A percentile compares a stretch with the other conserved stretches of the same genome.
Conservation (phyloP, 92 coral and sea anemone genomes). For the Hydrozoanthus gracilis region DNA sequence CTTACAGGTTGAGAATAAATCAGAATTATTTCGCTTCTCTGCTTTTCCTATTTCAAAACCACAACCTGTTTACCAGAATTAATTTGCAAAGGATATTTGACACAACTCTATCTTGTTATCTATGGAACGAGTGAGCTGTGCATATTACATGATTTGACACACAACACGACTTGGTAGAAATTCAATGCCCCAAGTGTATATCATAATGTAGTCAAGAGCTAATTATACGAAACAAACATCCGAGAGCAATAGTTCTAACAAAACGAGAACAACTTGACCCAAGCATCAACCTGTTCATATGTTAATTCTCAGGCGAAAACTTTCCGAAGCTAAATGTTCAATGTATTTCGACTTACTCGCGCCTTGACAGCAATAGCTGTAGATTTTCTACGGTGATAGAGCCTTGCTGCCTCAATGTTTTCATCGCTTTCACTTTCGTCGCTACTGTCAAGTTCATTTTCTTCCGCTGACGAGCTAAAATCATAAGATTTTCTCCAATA, state of each 20-base stretch:
- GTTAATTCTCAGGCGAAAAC: neutral
- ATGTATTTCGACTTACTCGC: constrained; percentile 64
- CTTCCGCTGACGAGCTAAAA: constrained; percentile 78
- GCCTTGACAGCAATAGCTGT: constrained; percentile 86
- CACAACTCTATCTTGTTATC: neutral
- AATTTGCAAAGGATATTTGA: neutral
- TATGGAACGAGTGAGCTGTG: neutral
- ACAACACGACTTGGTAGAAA: constrained; percentile 7
- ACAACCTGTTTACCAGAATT: neutral
- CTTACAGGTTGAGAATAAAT: neutral
- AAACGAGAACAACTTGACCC: neutral
- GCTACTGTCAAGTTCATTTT: constrained; percentile 85
- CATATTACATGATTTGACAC: neutral
- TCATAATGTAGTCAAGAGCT: constrained; percentile 13
- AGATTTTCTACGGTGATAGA: constrained; percentile 88
- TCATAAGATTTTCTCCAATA: constrained; percentile 83
- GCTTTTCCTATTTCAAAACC: neutral
- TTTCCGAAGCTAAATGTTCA: neutral
- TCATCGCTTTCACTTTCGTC: constrained; percentile 89
- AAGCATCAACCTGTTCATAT: constrained; percentile 7
- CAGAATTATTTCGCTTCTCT: neutral
- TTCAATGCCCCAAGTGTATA: neutral
- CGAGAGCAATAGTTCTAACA: neutral
- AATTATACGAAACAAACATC: constrained; percentile 19
- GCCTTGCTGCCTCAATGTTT: constrained; percentile 77